Base-by-base conservation (phyloP, 1,140 invertebrate species). In the Polypedilum pembai region DNA sequence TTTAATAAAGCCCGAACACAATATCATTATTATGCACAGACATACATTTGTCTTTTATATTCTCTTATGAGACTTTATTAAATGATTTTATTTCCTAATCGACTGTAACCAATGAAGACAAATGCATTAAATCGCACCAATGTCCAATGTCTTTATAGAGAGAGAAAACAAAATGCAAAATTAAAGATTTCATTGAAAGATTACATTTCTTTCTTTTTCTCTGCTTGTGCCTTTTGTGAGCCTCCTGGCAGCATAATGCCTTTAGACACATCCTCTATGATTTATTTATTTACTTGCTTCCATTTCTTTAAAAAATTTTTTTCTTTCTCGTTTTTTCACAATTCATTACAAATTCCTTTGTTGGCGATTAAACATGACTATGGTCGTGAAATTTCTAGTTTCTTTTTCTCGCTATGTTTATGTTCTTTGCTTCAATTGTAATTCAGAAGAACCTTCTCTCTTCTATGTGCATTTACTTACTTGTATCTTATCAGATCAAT, bases 401-500 rank as follows among this genome's bases (percentile, higher is more conserved):
- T 56, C 45, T 56, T 56, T 56, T n/a, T 56, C n/a, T 56, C 15
- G 41, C 8, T 33, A 33, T 33, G 24, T 33, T 15, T 45, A 45
- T 45, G 41, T 45, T 45, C 41, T 45, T 45, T 3, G 4, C 45
- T 12, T n/a, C 45, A n/a, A 56, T 56, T 56, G 45, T 12, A 56
- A 15, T 56, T 56, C 45, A 56, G 45, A 12, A 56, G 45, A 56
- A 56, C 45, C n/a, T 56, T 33, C 24, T 33, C 24, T 33, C 24
- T 33, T 33, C 24, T 33, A 33, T 33, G 24, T 3, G 24, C 24
- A 33, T 33, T 33, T 33, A 33, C 5, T 33, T 33, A 33, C 24
- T 56, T 56, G 45, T 56, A 56, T 56, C 45, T 56, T 56, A 56
- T 56, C 45, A 56, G 45, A 56, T 56, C 45, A 56, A 56, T 56